phyloP scores from a whole-genome alignment of 1,140 invertebrate genomes.

The Agrypnia vestita region DNA sequence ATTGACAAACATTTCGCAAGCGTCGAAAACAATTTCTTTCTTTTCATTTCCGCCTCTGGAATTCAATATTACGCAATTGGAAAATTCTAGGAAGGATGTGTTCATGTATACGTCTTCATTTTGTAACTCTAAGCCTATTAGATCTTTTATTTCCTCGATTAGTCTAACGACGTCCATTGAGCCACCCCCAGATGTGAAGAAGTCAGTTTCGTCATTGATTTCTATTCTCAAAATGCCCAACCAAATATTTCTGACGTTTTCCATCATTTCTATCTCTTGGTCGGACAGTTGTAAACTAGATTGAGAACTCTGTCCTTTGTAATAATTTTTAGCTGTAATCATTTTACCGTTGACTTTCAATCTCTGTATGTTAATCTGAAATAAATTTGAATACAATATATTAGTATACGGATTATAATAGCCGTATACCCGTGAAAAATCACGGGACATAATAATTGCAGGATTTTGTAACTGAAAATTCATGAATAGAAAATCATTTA shows the following conservation, averaged over 20 bases:
- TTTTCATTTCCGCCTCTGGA: slow-evolving; percentile 75
- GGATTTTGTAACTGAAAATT: no score
- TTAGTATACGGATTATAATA: background rate
- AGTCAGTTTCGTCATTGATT: slow-evolving; percentile 88
- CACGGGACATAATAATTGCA: no score
- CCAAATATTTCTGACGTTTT: slow-evolving; percentile 84
- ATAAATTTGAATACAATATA: slow-evolving; percentile 38
- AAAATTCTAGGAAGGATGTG: slow-evolving; percentile 89
- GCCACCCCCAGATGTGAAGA: slow-evolving; percentile 92
- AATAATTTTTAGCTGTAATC: slow-evolving; percentile 88
- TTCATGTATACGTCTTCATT: slow-evolving; percentile 96
- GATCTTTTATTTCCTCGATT: slow-evolving; percentile 93
- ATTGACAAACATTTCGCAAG: slow-evolving; percentile 85
- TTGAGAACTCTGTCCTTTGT: slow-evolving; percentile 75
- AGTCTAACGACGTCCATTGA: slow-evolving; percentile 97
- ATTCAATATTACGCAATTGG: slow-evolving; percentile 78
- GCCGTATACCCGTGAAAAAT: no score
- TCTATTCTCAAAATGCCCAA: slow-evolving; percentile 86
- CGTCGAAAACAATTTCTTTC: slow-evolving; percentile 79
- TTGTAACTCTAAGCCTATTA: slow-evolving; percentile 83
- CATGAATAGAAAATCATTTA: no score
- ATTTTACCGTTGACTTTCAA: slow-evolving; percentile 85
- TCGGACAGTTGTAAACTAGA: slow-evolving; percentile 81
- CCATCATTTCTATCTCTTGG: slow-evolving; percentile 81
- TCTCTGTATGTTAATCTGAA: slow-evolving; percentile 79